Base-by-base conservation (phyloP, 2,113 vertebrate genomes). In the Chionis minor region DNA sequence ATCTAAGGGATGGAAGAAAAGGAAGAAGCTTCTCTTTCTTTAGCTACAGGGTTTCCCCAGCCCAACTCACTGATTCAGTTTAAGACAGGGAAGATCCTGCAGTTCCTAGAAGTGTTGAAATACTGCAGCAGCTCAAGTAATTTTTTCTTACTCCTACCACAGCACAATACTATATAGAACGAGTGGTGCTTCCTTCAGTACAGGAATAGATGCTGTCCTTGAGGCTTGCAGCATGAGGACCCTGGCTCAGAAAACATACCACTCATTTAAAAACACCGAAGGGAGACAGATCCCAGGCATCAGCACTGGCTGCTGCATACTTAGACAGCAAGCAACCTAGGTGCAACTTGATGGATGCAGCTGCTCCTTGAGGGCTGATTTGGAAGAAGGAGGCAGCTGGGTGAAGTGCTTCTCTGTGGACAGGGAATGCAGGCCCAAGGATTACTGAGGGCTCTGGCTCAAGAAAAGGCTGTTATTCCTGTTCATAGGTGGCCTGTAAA, bases 401-500 rank as follows among this genome's bases (percentile, higher is more conserved):
- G 44, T n/a, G 23, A 69, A 65, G 33, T 6, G n/a, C 73, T 82
- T 23, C n/a, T 28, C 80, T 44, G 58, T 24, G 2, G 0, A 2
- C 3, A 54, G 28, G 66, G 23, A 12, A 8, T 2, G 28, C 52
- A n/a, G 63, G 47, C 14, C 27, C 10, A 35, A 28, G 28, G 23
- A 16, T 20, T 45, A 45, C 40, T 45, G 27, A 30, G 47, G 65
- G 30, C 62, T 61, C 63, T 16, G 38, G 71, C 55, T 81, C 9
- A 1, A 32, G 22, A 12, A 35, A 22, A 51, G 45, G 27, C 70
- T 59, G 33, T 32, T 38, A 33, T 42, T 73, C 23, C 67, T 59
- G 47, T 44, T 97, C 97, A 99, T 8, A 99, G 97, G 97, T 97
- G 99, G 55, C 99, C 99, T 2, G 98, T 98, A 86, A 99, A 94